These are phyloP conservation scores for Apoda limacodes DNA, from an alignment of 2,888 invertebrate species.

Conservation along the genomic window DNA sequence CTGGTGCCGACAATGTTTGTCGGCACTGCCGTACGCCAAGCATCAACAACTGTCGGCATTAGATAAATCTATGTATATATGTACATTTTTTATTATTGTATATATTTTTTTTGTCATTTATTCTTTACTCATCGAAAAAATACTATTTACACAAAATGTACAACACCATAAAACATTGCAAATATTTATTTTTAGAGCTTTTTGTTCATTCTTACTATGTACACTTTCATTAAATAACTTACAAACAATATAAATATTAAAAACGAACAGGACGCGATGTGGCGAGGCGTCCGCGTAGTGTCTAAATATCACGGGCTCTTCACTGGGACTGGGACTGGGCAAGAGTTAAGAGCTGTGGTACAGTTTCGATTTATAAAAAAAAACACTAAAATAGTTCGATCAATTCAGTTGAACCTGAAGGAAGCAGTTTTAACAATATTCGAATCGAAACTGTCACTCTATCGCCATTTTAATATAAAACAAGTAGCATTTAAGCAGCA, in stretches of 20 bases:
- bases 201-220: conserved; percentile 49
- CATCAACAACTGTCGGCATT: conserved; percentile 20
- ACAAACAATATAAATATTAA: conserved; percentile 60
- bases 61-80: conserved; percentile 20
- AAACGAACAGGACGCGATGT: conserved; percentile 44
- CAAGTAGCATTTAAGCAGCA: conserved; percentile 32
- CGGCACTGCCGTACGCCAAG: no score
- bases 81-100: conserved; percentile 24
- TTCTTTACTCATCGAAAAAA: conserved; percentile 53
- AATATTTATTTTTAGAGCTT: conserved; percentile 45
- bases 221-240: conserved; percentile 59
- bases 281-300: conserved; percentile 30
- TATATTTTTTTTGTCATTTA: conserved; percentile 54
- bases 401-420: conserved; percentile 1
- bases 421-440: conserved; percentile 1
- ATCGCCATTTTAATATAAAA: conserved; percentile 11
- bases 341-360: background rate
- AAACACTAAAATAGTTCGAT: background rate
- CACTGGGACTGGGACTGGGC: no score
- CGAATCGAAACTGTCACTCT: conserved; percentile 4
- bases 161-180: conserved; percentile 44
- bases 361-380: background rate
- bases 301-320: no score
- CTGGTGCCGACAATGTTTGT: no score
- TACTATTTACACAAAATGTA: conserved; percentile 54